phyloP scores from a whole-genome alignment of 53 echinoderm and acorn worm genomes.

The Henricia sp. region DNA sequence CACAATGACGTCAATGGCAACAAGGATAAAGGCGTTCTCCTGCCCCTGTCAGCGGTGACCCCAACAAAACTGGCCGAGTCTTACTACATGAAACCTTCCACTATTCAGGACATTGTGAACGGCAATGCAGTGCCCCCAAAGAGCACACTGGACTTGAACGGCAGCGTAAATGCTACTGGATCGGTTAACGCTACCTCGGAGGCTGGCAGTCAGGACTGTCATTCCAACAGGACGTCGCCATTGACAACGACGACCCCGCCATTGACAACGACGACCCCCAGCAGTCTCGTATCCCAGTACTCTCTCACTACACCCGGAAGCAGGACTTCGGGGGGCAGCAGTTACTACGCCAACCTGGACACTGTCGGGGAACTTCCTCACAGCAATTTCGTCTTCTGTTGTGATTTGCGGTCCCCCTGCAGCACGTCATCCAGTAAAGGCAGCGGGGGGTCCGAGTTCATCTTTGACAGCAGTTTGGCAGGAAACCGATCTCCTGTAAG shows the following conservation, averaged over 20 bases:
- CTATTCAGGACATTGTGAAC: slow-evolving; percentile 51
- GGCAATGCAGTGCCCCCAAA: slow-evolving; percentile 17
- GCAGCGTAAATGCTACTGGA: slow-evolving; percentile 32
- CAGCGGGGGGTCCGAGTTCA: slow-evolving; percentile 78
- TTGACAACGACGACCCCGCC: not conserved
- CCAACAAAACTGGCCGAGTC: slow-evolving; percentile 7
- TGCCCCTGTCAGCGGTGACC: not conserved
- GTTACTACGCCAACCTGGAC: slow-evolving; percentile 96
- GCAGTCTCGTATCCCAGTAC: slow-evolving; percentile 7
- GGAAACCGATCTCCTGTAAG: slow-evolving; percentile 76
- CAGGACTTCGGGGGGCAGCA: slow-evolving; percentile 35
- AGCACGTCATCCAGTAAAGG: slow-evolving; percentile 80
- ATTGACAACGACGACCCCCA: slow-evolving; percentile 26
- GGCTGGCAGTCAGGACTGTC: not conserved
- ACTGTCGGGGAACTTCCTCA: slow-evolving; percentile 86
- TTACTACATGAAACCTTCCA: slow-evolving; percentile 52
- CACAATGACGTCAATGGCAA: slow-evolving; percentile 72
- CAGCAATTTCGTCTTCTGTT: slow-evolving; percentile 71
- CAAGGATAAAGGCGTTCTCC: slow-evolving; percentile 14
- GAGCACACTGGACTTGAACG: slow-evolving; percentile 28
- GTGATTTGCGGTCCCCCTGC: slow-evolving; percentile 74
- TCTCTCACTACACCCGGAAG: slow-evolving; percentile 24
- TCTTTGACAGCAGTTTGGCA: slow-evolving; percentile 67
- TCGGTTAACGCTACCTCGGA: slow-evolving; percentile 2
- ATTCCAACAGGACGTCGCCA: slow-evolving; percentile 12